A percentile compares a stretch with the other conserved stretches of the same genome.
Evolutionary conservation across 2,113 vertebrate species (phyloP).

Genomic region (Thinocorus orbignyianus): DNA sequence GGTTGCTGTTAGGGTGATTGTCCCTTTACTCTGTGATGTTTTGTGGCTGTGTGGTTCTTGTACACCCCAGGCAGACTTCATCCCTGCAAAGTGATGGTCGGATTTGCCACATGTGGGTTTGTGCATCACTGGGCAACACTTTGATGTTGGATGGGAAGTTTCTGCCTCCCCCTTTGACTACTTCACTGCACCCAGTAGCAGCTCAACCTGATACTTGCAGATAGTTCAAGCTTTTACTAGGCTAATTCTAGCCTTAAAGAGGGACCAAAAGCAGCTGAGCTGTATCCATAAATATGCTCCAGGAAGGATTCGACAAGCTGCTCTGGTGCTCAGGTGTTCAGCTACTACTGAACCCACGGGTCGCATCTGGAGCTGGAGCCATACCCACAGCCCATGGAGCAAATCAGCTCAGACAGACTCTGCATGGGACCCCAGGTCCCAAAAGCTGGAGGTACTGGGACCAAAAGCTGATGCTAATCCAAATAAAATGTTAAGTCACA

Average conservation of each 20-base stretch:
- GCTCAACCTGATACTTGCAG: background rate
- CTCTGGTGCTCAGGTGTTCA: background rate
- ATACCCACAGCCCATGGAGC: background rate
- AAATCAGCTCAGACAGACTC: background rate
- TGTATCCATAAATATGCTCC: background rate
- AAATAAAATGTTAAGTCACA: background rate
- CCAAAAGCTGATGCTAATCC: background rate
- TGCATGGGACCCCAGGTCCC: background rate
- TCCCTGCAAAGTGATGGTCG: background rate
- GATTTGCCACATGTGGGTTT: background rate
- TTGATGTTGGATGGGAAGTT: background rate
- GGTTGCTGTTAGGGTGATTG: background rate
- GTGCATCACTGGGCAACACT: rapidly evolving
- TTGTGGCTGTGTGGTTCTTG: background rate
- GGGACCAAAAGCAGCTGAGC: background rate
- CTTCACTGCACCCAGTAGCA: background rate
- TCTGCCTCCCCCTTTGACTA: background rate
- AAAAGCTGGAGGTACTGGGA: background rate
- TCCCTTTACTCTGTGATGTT: background rate
- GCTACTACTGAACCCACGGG: background rate
- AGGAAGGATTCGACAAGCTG: background rate
- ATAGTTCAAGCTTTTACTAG: background rate
- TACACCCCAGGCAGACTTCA: background rate
- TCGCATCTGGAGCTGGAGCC: background rate
- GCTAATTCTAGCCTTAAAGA: background rate